Evolutionary conservation across 1,140 invertebrate genomes (phyloP).

Genomic region (Brachionus paranguensis): DNA sequence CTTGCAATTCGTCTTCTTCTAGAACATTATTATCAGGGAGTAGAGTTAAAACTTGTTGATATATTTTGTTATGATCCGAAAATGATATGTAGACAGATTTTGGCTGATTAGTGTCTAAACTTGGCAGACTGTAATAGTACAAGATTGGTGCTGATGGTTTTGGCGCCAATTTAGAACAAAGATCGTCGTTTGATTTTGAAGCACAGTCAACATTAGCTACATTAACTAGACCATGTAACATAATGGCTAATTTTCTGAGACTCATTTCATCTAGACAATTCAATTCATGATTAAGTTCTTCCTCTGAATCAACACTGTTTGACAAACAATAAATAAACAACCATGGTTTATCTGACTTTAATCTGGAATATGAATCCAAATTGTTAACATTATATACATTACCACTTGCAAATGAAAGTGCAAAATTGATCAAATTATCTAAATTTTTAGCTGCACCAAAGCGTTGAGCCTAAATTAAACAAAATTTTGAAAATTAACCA

Average conservation of each 20-base stretch:
- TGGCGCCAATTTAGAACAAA: not conserved
- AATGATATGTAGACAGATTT: not conserved
- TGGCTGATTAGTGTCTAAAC: not conserved
- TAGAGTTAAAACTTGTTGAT: constrained; percentile 58
- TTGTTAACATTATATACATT: constrained; percentile 42
- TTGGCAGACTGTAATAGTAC: not conserved
- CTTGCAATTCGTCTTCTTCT: constrained; percentile 35
- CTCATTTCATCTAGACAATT: constrained; percentile 58
- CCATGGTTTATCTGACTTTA: constrained; percentile 47
- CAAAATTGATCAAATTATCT: constrained; percentile 52
- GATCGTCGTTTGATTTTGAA: not conserved
- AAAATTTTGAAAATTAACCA: not conserved
- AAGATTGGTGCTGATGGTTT: not conserved
- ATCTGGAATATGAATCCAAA: not conserved
- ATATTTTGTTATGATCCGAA: constrained; percentile 57
- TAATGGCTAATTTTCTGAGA: constrained; percentile 62
- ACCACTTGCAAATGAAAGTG: constrained; percentile 51
- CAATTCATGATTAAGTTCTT: constrained; percentile 31
- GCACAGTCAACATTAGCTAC: constrained; percentile 7
- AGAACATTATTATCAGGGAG: constrained; percentile 59
- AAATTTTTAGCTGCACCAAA: constrained; percentile 51
- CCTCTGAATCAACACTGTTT: constrained; percentile 46
- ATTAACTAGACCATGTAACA: constrained; percentile 59
- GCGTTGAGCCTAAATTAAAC: constrained; percentile 49
- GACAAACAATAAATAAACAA: constrained; percentile 57